Conservation (phyloP, 2,113 vertebrate species). For the Apaloderma vittatum region DNA sequence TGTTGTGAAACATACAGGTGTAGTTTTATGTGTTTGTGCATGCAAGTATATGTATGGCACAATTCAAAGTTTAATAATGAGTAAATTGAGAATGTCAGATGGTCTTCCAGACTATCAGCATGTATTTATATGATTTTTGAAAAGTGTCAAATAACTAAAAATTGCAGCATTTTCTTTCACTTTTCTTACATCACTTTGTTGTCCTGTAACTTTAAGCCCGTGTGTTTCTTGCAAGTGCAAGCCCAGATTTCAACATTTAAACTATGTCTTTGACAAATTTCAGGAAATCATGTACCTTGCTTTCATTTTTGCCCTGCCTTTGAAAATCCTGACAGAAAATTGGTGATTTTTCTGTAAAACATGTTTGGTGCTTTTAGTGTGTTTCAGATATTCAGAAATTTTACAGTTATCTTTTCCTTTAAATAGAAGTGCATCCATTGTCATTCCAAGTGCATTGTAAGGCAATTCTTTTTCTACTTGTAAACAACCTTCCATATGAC, state of each 20-base stretch:
- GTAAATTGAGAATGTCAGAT: neutral
- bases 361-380: neutral
- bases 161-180: neutral
- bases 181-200: neutral
- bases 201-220: neutral
- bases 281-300: fast-evolving
- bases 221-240: neutral
- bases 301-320: neutral
- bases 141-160: neutral
- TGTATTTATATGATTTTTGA: neutral
- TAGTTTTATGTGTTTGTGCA: neutral
- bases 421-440: neutral
- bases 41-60: neutral
- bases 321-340: neutral
- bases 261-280: neutral
- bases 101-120: neutral
- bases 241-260: neutral
- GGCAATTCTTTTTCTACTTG: neutral
- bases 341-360: neutral
- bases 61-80: neutral
- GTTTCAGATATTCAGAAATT: constrained; percentile 16
- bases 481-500: neutral
- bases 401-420: neutral
- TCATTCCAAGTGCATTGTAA: neutral
- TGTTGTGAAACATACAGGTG: neutral